Evolutionary conservation across 1,140 invertebrate species (phyloP).

Genomic region (Apis florea): DNA sequence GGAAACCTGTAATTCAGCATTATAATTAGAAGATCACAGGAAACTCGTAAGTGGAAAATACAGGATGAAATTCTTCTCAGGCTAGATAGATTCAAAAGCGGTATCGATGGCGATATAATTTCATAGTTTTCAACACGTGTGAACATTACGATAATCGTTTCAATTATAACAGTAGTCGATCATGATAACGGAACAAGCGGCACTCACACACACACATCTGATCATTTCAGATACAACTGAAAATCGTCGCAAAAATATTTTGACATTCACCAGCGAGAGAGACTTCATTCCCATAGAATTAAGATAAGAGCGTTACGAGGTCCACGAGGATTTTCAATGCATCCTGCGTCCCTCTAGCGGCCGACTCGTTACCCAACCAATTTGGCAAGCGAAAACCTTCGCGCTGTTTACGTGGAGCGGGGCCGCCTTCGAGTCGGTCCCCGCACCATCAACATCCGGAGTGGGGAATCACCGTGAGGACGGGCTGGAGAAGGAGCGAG

Average conservation of each 20-base stretch:
- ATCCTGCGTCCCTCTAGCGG: neutral
- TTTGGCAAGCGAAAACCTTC: constrained; percentile 34
- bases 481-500: neutral
- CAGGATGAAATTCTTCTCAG: too few relatives aligned
- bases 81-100: too few relatives aligned
- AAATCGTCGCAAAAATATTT: too few relatives aligned
- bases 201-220: too few relatives aligned
- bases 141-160: too few relatives aligned
- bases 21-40: neutral
- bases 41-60: neutral
- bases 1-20: neutral
- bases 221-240: too few relatives aligned
- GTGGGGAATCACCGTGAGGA: neutral
- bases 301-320: neutral
- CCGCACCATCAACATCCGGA: constrained; percentile 9
- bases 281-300: neutral
- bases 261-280: too few relatives aligned
- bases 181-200: too few relatives aligned
- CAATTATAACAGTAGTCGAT: too few relatives aligned
- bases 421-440: neutral
- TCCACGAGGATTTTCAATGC: neutral
- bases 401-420: neutral
- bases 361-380: constrained; percentile 9
- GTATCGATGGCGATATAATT: too few relatives aligned
- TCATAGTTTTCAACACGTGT: too few relatives aligned